Evolutionary conservation across 2,797 vertebrate species (phyloP), one percentile per base, ranked within the genome.

Genomic region (Tragopan temminckii): DNA sequence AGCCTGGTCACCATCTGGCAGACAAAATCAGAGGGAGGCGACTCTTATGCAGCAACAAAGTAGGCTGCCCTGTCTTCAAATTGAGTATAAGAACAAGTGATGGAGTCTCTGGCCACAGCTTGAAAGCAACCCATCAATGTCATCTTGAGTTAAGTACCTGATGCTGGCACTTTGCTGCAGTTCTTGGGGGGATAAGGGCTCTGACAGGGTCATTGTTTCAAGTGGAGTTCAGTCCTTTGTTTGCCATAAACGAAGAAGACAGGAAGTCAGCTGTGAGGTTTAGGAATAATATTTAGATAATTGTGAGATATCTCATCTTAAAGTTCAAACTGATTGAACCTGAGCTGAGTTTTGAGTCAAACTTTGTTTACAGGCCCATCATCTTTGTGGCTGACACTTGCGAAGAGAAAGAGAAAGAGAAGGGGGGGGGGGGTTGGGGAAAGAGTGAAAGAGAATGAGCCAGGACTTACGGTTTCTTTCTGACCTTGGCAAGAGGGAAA

Each of bases 201-300:
- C 91, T 69, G 53, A 90, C 80, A 89, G 96, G 95, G 96, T 96
- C 96, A 93, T 85, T 80, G 90, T 95, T 95, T 96, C 95, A 91
- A 96, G 94, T 85, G 95, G 97, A 89, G 97, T 95, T 97, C 97
- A 95, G 95, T 68, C 94, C 96, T 96, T 96, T 93, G 89, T 95
- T 97, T 93, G 94, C 95, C 94, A 85, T 96, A 94, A 96, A 92
- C 31, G 96, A 97, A 97, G 97, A 96, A 89, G 94, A 97, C 95
- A 95, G 97, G 97, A 98, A 97, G 96, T 97, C 96, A 97, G 96
- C 94, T 93, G 96, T 94, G 95, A 97, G 96, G 94, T 97, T 96
- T 95, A 96, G 96, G 95, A 97, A 97, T 97, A 98, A 97, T 98
- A 98, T 98, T 98, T 97, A 97, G 97, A 97, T 97, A 96, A 97